phyloP scores from a whole-genome alignment of 1,140 invertebrate species.

The Papilio helenus region DNA sequence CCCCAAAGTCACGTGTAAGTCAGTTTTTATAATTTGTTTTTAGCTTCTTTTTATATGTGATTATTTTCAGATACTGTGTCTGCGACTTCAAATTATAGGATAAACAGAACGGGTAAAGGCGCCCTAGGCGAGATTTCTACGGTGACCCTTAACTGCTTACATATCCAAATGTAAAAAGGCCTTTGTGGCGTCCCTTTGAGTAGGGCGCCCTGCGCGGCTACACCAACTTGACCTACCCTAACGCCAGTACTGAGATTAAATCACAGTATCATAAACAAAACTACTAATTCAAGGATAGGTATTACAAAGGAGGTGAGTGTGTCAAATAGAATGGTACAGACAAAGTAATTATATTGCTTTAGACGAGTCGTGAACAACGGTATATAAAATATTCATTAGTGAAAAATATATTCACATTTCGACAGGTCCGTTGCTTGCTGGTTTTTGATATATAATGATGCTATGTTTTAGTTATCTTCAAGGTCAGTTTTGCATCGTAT shows the following conservation, averaged over 20 bases:
- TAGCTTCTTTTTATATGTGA: neutral
- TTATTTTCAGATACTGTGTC: neutral
- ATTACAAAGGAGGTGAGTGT: neutral
- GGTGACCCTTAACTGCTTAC: too few relatives aligned
- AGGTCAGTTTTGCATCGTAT: constrained; percentile 1
- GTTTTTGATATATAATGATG: neutral
- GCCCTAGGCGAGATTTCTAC: too few relatives aligned
- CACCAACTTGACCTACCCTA: too few relatives aligned
- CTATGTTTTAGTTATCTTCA: neutral
- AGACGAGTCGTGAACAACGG: neutral
- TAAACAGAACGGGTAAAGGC: too few relatives aligned
- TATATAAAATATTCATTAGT: neutral
- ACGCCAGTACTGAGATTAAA: neutral
- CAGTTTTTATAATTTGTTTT: neutral
- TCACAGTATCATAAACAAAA: neutral
- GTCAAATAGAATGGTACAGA: too few relatives aligned
- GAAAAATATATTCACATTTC: neutral
- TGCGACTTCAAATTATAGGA: neutral
- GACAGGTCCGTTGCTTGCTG: neutral
- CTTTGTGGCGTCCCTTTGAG: too few relatives aligned
- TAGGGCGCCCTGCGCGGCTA: too few relatives aligned
- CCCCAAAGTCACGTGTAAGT: neutral
- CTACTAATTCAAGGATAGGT: neutral
- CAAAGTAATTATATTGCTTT: neutral
- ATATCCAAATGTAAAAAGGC: too few relatives aligned